A percentile compares a stretch with the other conserved stretches of the same genome.
These are phyloP conservation scores for Avahi laniger DNA, from an alignment of 2,797 vertebrate species.

Conservation along the genomic window DNA sequence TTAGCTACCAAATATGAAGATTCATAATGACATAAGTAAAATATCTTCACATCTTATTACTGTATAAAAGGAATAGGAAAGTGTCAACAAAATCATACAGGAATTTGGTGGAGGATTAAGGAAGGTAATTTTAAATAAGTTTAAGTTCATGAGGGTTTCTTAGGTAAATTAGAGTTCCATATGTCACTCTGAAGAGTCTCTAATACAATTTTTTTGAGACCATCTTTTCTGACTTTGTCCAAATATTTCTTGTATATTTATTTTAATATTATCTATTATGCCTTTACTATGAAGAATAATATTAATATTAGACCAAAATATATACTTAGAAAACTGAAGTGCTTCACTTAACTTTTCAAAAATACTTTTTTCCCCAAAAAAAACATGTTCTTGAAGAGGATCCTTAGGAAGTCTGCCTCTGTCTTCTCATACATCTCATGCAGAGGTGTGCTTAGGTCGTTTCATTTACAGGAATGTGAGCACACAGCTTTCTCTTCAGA, in stretches of 20 bases:
- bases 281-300: neutral
- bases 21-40: neutral
- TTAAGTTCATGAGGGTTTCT: neutral
- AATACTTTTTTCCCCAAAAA: neutral
- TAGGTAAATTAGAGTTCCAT: neutral
- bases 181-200: neutral
- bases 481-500: neutral
- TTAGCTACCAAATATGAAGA: neutral
- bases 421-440: neutral
- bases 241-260: constrained; percentile 2
- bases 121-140: constrained; percentile 27
- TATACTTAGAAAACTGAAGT: neutral
- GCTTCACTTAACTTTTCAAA: neutral
- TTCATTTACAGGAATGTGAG: neutral
- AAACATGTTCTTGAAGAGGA: neutral
- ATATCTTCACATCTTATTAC: neutral
- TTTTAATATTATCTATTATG: constrained; percentile 8
- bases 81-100: neutral
- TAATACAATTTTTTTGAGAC: constrained; percentile 5
- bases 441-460: neutral
- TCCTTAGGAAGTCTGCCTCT: neutral
- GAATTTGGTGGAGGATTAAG: neutral
- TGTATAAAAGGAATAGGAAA: neutral
- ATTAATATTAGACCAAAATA: neutral
- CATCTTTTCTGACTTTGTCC: constrained; percentile 18